Evolutionary conservation across 2,888 invertebrate genomes (phyloP).

Genomic region (Brenthis hecate): DNA sequence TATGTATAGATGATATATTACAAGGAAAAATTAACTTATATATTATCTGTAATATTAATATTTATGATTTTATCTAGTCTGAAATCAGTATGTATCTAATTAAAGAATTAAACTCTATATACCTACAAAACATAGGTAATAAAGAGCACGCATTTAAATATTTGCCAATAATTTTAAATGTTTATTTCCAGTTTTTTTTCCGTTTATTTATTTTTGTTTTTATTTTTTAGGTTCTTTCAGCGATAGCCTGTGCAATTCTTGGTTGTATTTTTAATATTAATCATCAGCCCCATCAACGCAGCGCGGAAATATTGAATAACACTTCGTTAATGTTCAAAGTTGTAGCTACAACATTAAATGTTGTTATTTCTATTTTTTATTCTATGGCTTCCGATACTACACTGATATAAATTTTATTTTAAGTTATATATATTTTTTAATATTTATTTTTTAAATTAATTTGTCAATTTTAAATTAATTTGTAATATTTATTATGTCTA

Average conservation of each 20-base stretch:
- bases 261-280: constrained; percentile 84
- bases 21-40: too few relatives aligned
- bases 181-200: constrained; percentile 33
- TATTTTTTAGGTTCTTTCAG: constrained; percentile 81
- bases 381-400: constrained; percentile 46
- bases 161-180: background rate
- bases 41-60: too few relatives aligned
- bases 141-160: background rate
- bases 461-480: background rate
- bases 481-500: background rate
- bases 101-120: too few relatives aligned
- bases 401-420: constrained; percentile 10
- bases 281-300: constrained; percentile 80
- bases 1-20: too few relatives aligned
- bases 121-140: too few relatives aligned
- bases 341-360: constrained; percentile 82
- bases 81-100: too few relatives aligned
- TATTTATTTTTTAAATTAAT: background rate
- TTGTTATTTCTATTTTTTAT: constrained; percentile 84
- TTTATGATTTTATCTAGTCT: too few relatives aligned
- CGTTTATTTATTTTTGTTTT: constrained; percentile 48
- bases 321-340: constrained; percentile 82
- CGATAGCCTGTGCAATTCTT: constrained; percentile 82
- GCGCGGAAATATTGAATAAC: constrained; percentile 84
- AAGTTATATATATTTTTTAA: background rate